Percentiles rank a stretch among this genome's conserved stretches.
Evolutionary conservation across 35 echinoderm and acorn worm genomes (phyloP).

Genomic region (Hemicentrotus pulcherrimus): DNA sequence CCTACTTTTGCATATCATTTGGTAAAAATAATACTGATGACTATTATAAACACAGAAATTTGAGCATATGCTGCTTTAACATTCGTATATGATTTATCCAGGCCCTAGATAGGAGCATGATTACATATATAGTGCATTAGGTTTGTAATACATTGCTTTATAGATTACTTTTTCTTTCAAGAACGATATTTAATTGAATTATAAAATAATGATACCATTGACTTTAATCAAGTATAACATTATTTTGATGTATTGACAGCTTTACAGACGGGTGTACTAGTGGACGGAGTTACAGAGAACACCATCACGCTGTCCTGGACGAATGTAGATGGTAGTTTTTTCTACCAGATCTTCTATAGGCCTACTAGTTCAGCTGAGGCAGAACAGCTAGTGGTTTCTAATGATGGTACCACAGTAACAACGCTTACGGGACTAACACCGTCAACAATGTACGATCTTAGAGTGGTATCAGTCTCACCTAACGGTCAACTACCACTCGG

Average conservation of each 20-base stretch:
- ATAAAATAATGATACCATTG: background rate
- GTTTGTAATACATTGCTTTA: no score
- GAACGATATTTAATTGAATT: no score
- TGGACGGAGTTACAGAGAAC: background rate
- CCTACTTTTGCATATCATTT: no score
- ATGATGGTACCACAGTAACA: background rate
- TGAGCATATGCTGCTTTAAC: no score
- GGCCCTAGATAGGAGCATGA: no score
- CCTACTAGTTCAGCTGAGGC: background rate
- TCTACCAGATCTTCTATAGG: background rate
- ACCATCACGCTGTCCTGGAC: slow-evolving; percentile 1
- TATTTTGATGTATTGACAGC: background rate
- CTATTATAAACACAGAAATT: no score
- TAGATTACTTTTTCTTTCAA: no score
- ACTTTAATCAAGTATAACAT: background rate
- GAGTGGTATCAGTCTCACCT: background rate
- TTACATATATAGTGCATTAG: no score
- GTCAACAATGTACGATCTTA: background rate
- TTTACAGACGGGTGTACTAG: background rate
- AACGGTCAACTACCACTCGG: background rate
- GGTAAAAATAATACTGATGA: no score
- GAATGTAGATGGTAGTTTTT: background rate
- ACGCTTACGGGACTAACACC: slow-evolving; percentile 8
- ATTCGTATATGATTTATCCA: no score
- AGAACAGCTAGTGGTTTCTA: background rate